Conservation (phyloP, 1,140 invertebrate species). For the Bombyx mandarina region DNA sequence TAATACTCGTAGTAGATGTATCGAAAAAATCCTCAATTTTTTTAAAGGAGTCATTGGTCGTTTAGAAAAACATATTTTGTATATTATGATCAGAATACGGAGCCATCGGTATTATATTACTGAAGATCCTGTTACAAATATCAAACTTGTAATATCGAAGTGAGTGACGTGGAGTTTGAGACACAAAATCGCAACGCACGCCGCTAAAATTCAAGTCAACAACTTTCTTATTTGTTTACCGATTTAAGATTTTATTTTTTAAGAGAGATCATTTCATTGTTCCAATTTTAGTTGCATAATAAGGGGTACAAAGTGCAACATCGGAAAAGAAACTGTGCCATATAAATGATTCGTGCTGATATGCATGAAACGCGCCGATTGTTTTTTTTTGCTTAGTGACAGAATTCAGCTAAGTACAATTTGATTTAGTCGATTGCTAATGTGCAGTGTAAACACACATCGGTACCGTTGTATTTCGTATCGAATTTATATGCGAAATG, state of each 20-base stretch:
- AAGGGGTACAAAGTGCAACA: conserved; percentile 25
- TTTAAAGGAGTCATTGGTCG: too few relatives aligned
- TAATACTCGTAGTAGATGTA: too few relatives aligned
- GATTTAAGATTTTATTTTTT: neutral
- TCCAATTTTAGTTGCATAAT: conserved; percentile 47
- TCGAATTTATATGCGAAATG: conserved; percentile 35
- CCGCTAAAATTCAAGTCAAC: neutral
- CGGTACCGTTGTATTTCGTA: conserved; percentile 7
- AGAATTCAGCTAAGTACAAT: conserved; percentile 28
- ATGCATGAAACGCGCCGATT: conserved; percentile 31
- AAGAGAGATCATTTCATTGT: neutral
- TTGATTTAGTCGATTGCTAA: conserved; percentile 41
- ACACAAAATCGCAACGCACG: too few relatives aligned
- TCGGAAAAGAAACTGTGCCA: conserved; percentile 51
- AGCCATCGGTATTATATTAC: too few relatives aligned
- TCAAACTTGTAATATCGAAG: too few relatives aligned
- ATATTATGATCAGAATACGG: too few relatives aligned
- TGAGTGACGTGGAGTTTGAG: too few relatives aligned
- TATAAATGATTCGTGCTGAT: conserved; percentile 47
- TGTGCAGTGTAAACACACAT: conserved; percentile 26
- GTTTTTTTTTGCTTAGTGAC: conserved; percentile 40
- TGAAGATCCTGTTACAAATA: too few relatives aligned
- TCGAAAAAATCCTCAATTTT: too few relatives aligned
- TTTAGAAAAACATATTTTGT: too few relatives aligned
- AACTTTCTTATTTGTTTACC: neutral